Base-by-base conservation (phyloP, 1,140 invertebrate species). In the Trichonephila clavata region DNA sequence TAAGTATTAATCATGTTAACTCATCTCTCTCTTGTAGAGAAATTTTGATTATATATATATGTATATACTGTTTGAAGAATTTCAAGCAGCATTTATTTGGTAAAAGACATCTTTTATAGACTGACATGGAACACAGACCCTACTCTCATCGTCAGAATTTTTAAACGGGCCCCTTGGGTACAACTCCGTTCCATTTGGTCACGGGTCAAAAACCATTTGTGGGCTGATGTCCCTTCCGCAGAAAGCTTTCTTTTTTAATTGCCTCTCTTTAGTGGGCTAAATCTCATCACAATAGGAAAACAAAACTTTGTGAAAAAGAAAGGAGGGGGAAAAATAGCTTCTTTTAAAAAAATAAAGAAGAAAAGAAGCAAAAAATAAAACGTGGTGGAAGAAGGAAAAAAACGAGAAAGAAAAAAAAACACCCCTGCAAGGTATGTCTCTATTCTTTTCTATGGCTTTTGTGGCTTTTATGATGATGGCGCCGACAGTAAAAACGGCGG, bases 251-350 rank as follows among this genome's bases (percentile, higher is more conserved):
- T 50, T 59, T 60, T 86, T 86, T 92, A 92, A 92, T 92, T 92
- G 90, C 83, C 91, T 92, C 91, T 86, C 81, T 92, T 92, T 92
- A 92, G 91, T 86, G 60, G 71, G 83, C 81, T 86, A 92, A 92
- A 92, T 60, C 91, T 92, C 91, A 59, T 77, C 91, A 92, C 91
- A 92, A 92, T 92, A 60, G 91, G 86, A 83, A 92, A 92, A 86
- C 81, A 92, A 92, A 86, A 92, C 91, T 86, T 71, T 59, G n/a
- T 83, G 77, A 20, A 81, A 80, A 63, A 81, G 59, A 86, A 93
- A 57, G 65, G n/a, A 32, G 86, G 68, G 10, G 57, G 81, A 88
- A 80, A 77, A 68, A 77, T 16, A 77, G 27, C 71, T 27, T 32
- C 24, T 77, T 39, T 32, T 6, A n/a, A n/a, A n/a, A n/a, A 13